These are phyloP conservation scores for Ceryle rudis DNA, from an alignment of 2,797 vertebrate species.

Conservation along the genomic window DNA sequence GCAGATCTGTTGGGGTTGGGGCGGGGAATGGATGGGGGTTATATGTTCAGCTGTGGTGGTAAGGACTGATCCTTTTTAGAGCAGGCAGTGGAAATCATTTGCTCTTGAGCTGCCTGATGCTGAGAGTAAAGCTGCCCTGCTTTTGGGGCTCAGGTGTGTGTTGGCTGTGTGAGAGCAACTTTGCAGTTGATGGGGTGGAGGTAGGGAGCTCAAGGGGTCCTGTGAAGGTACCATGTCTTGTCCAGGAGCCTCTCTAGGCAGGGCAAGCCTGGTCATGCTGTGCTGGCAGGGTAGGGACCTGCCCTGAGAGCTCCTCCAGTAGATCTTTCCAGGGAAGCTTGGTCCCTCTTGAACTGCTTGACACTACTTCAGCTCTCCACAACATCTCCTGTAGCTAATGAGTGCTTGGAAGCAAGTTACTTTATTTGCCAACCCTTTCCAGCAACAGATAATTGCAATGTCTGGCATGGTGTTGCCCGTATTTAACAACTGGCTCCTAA, in stretches of 20 bases:
- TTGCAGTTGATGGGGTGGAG: neutral
- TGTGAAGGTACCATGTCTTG: accelerated
- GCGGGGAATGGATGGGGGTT: neutral
- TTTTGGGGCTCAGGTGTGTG: neutral
- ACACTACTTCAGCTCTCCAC: neutral
- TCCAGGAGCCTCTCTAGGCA: neutral
- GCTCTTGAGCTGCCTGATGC: neutral
- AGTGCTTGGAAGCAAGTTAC: neutral
- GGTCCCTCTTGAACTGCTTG: neutral
- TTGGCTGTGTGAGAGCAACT: accelerated
- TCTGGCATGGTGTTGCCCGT: neutral
- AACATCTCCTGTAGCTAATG: neutral
- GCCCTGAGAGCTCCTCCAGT: neutral
- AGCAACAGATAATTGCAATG: neutral
- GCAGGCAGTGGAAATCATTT: neutral
- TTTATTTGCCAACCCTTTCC: constrained; percentile 4
- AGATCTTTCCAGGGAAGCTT: neutral
- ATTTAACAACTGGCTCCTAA: neutral
- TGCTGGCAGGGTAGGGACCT: neutral
- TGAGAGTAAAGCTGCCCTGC: neutral
- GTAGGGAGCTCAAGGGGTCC: accelerated
- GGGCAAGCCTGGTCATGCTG: accelerated
- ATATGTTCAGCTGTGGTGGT: accelerated
- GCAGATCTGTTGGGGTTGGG: accelerated
- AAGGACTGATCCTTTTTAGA: neutral